A percentile compares a stretch with the other conserved stretches of the same genome.
These are phyloP conservation scores for Alcedo quadribrachys DNA, from an alignment of 2,797 vertebrate genomes.

Conservation along the genomic window DNA sequence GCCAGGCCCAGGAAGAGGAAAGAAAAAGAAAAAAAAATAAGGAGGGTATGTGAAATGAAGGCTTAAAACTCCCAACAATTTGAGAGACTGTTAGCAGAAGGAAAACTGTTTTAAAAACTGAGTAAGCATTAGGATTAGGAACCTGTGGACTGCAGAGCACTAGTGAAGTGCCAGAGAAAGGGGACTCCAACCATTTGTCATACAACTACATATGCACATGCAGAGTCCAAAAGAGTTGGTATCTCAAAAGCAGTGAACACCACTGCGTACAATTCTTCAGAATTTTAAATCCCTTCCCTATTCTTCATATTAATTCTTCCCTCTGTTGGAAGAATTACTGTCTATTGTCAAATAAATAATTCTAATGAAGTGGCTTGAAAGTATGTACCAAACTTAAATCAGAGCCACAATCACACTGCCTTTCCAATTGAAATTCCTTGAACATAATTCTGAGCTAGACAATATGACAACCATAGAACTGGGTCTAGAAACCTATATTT, in stretches of 20 bases:
- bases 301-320: not conserved
- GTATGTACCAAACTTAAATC: not conserved
- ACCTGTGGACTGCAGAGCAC: not conserved
- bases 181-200: not conserved
- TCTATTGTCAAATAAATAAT: not conserved
- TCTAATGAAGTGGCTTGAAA: not conserved
- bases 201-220: not conserved
- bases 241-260: not conserved
- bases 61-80: constrained; percentile 6
- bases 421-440: constrained; percentile 19
- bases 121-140: not conserved
- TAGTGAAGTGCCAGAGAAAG: not conserved
- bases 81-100: not conserved
- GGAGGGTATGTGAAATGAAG: constrained; percentile 37
- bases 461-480: not conserved
- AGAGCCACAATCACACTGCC: not conserved
- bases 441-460: not conserved
- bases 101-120: not conserved
- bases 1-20: constrained; percentile 67
- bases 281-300: not conserved
- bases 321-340: not conserved
- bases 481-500: not conserved
- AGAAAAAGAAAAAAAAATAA: not conserved
- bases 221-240: not conserved
- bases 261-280: not conserved